Base-by-base conservation (phyloP, 2,113 vertebrate species). In the Synchiropus splendidus region DNA sequence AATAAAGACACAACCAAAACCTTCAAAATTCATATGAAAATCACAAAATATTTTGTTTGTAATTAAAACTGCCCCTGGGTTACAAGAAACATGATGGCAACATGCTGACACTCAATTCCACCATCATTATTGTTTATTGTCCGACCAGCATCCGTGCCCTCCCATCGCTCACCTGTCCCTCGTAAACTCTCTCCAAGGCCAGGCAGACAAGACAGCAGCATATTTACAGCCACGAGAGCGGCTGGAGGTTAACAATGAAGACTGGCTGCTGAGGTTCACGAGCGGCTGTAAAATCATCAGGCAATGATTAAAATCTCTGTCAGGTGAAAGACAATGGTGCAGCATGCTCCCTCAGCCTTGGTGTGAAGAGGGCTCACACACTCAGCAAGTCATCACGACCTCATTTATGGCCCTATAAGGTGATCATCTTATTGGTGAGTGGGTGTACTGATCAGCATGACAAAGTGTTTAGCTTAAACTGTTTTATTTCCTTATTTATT, bases 221-320 rank as follows among this genome's bases (percentile, higher is more conserved):
- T 81, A 80, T 84, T 87, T 84, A 85, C 64, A 57, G 71, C 73
- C 61, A 47, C 1, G 63, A 49, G 76, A 78, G 74, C 74, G 64
- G 82, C 76, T 74, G 75, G 49, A 67, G 75, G 80, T 82, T 77
- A 83, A 83, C 75, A 82, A 74, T 70, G 74, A 75, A 61, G 64
- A 62, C 60, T 37, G 57, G 69, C 65, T 64, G 48, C 58, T 54
- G 57, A 31, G 48, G 45, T 85, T 83, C 75, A 82, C 58, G 69
- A 70, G 61, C 45, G 12, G 43, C 57, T 34, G 55, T 79, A 72
- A 79, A 75, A 69, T 73, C 70, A 57, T 66, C 67, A 70, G 4
- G 4, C 51, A 16, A 70, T 81, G 79, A 84, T 87, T 79, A 78
- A 84, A 84, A 75, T 72, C 75, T 67, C 54, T 18, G 47, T 56